Base-by-base conservation (phyloP, 1,140 invertebrate genomes). In the Hycleus phaleratus region DNA sequence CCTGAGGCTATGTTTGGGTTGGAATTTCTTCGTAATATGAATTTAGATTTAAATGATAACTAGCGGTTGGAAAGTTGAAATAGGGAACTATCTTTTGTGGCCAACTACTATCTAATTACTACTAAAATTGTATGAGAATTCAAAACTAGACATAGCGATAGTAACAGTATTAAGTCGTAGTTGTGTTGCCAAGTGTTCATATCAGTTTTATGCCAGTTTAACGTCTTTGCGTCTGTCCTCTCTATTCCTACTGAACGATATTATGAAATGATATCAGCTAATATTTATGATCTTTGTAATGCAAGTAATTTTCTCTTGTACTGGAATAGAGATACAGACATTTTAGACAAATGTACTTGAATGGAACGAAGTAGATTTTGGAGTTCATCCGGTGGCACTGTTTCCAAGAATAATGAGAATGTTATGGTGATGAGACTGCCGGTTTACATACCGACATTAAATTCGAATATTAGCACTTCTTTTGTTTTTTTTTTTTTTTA, bases 381-480 rank as follows among this genome's bases (percentile, higher is more conserved):
- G 7, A 26, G 49, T 55, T 63, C 59, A 66, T 66, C 64, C 61
- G 59, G 58, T 49, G 47, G 46, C 18, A 24, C 46, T 45, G 26
- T 50, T 49, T 62, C 49, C 46, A 68, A 68, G 68, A 70, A 66
- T 70, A 68, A 70, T 70, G 68, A 67, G 67, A 70, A 70, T 66
- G 68, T 67, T 70, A 70, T 70, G 68, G 67, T 70, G 68, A 70
- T 70, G 68, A 68, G 67, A 52, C 61, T 46, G 9, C 57, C 46
- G 49, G 60, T 61, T 58, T 64, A 65, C 65, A 67, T 62, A 56
- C 64, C 64, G 59, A 69, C 66, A 69, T 68, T 69, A 68, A 69
- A 60, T 62, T 47, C 8, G 60, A 59, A 69, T 67, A 69, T 69
- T 67, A 67, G 60, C 61, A 58, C 53, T 54, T 47, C 40, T 11